A percentile compares a stretch with the other conserved stretches of the same genome.
Conservation (phyloP, 2,888 invertebrate species). For the Drosophila peninsularis region DNA sequence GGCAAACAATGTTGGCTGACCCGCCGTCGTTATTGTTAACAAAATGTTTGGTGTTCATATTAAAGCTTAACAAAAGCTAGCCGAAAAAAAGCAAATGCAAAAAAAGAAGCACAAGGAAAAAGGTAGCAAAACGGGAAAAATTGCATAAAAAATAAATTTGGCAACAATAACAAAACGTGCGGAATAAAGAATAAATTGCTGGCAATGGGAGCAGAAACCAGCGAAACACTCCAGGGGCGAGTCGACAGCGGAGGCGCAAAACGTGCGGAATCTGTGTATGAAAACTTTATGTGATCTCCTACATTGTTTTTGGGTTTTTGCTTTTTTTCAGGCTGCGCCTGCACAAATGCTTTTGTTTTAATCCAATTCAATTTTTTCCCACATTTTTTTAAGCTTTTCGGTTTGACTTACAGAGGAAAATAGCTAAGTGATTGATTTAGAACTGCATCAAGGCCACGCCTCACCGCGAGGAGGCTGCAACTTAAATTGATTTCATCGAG, state of each 20-base stretch:
- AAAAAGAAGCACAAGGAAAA: background rate
- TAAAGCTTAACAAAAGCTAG: slow-evolving; percentile 32
- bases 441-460: slow-evolving; percentile 11
- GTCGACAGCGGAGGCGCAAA: background rate
- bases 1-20: slow-evolving; percentile 44
- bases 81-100: background rate
- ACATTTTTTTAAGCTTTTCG: background rate
- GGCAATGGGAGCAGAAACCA: slow-evolving; percentile 14
- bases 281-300: slow-evolving; percentile 27
- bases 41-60: slow-evolving; percentile 46
- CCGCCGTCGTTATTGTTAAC: slow-evolving; percentile 42
- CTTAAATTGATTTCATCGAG: slow-evolving; percentile 49
- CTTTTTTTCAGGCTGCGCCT: slow-evolving; percentile 22
- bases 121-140: slow-evolving; percentile 25
- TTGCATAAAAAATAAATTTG: slow-evolving; percentile 40
- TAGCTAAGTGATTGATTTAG: slow-evolving; percentile 70
- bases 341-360: slow-evolving; percentile 50
- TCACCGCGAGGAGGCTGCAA: background rate
- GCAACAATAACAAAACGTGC: slow-evolving; percentile 44
- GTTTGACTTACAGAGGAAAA: slow-evolving; percentile 42
- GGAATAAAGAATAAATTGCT: slow-evolving; percentile 49
- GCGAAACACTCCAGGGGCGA: slow-evolving; percentile 18
- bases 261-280: slow-evolving; percentile 40
- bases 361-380: slow-evolving; percentile 21
- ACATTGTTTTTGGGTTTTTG: background rate